Evolutionary conservation across 35 echinoderm and acorn worm species (phyloP).

Genomic region (Holothuria glaberrima): DNA sequence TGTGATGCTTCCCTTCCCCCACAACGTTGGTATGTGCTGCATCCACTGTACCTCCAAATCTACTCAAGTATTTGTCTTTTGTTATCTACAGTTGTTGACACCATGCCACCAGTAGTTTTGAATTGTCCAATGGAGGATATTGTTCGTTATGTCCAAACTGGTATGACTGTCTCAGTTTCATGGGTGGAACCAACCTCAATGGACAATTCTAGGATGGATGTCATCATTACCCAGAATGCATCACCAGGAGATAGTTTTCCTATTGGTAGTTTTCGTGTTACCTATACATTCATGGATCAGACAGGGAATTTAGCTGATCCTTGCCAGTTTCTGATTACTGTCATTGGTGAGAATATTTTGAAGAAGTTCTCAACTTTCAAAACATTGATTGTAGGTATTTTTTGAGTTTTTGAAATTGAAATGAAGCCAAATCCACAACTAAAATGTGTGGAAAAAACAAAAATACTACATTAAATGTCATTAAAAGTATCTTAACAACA

Average conservation of each 20-base stretch:
- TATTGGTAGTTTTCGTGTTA: neutral
- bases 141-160: neutral
- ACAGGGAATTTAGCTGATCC: neutral
- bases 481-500: no score
- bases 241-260: neutral
- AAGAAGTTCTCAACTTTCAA: no score
- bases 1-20: no score
- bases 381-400: no score
- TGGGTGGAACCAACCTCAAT: slow-evolving; percentile 12
- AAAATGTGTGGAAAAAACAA: no score
- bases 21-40: no score
- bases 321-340: neutral
- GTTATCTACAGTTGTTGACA: neutral
- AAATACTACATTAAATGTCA: no score
- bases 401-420: no score
- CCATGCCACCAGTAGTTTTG: neutral
- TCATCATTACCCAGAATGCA: neutral
- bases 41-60: no score
- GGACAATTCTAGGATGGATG: slow-evolving; percentile 5
- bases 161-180: neutral
- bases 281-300: slow-evolving; percentile 2
- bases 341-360: neutral
- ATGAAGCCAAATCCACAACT: no score
- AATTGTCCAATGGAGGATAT: neutral
- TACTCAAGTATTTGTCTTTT: no score